Base-by-base conservation (phyloP, 2,113 vertebrate genomes). In the Shinisaurus crocodilurus region DNA sequence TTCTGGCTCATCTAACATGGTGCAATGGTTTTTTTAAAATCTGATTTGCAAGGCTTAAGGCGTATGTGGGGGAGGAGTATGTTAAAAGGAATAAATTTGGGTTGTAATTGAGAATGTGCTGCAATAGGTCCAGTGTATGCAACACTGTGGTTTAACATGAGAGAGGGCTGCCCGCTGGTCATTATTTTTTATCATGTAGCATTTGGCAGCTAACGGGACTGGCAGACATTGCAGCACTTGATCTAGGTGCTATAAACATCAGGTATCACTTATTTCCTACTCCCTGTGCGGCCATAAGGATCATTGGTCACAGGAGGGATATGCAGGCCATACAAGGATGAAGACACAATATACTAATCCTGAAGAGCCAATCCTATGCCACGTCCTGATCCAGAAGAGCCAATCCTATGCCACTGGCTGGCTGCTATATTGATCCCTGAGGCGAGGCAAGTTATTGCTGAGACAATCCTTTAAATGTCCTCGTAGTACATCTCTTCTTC, bases 1-100 rank as follows among this genome's bases (percentile, higher is more conserved):
- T 90, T 90, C 88, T 93, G 86, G 32, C 72, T 93, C 91, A 85
- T 85, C 90, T 88, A 77, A 70, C 72, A 0, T 2, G 1, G 45
- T 43, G 69, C 69, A 32, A 15, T 87, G 67, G 86, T 87, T 34
- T 6, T 86, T 83, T 74, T 82, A 69, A 9, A 27, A 84, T 29
- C 8, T 1, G 72, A 90, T 86, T 90, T 15, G 15, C 63, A 83
- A 40, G 34, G n/a, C 84, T 90, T 82, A 82, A 60, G 90, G 45
- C 8, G 60, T 57, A 23, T 40, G 63, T 43, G 40, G 29, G 13
- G 34, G n/a, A 83, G 74, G n/a, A 1, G 60, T 89, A 40, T 83
- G 85, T 0, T 65, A 77, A 27, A 37, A 82, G 76, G 84, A 93
- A 92, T 34, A 32, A 25, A 74, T 3, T 75, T 65, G 85, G 48